Percentiles rank a stretch among this genome's conserved stretches.
These are phyloP conservation scores for Slavum lentiscoides DNA, from an alignment of 2,888 invertebrate species.

Conservation along the genomic window DNA sequence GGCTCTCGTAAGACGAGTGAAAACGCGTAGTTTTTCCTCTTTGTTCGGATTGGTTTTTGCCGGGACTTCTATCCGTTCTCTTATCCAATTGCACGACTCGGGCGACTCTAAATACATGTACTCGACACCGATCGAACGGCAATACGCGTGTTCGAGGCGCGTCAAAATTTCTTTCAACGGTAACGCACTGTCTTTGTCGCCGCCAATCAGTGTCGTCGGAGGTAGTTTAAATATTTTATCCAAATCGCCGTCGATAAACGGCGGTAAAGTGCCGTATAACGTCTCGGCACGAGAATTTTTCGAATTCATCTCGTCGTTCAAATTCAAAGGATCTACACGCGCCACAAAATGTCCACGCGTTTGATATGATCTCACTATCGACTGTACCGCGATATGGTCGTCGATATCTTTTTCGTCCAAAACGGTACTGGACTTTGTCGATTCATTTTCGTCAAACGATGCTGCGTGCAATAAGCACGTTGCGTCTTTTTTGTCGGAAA, in stretches of 20 bases:
- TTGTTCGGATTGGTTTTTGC: conserved; percentile 80
- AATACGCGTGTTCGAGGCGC: conserved; percentile 90
- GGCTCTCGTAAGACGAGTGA: conserved; percentile 73
- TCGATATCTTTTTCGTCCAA: conserved; percentile 81
- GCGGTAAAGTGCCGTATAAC: conserved; percentile 53
- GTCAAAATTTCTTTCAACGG: conserved; percentile 90
- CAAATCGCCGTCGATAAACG: conserved; percentile 80
- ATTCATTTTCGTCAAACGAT: no score
- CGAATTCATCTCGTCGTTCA: no score
- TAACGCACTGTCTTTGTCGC: conserved; percentile 76
- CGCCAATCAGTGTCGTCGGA: conserved; percentile 94
- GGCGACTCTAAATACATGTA: conserved; percentile 99
- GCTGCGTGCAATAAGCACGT: no score
- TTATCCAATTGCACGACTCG: conserved; percentile 99
- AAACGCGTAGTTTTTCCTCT: conserved; percentile 89
- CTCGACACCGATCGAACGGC: conserved; percentile 96
- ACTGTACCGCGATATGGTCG: conserved; percentile 96
- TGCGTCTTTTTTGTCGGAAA: no score
- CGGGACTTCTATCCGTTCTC: conserved; percentile 93
- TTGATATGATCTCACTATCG: conserved; percentile 97
- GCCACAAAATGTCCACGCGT: background rate
- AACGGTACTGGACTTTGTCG: no score
- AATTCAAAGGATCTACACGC: background rate
- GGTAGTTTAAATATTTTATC: conserved; percentile 95
- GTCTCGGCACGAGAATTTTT: background rate